Evolutionary conservation across 1,140 invertebrate genomes (phyloP).

Genomic region (Drosophila jambulina): DNA sequence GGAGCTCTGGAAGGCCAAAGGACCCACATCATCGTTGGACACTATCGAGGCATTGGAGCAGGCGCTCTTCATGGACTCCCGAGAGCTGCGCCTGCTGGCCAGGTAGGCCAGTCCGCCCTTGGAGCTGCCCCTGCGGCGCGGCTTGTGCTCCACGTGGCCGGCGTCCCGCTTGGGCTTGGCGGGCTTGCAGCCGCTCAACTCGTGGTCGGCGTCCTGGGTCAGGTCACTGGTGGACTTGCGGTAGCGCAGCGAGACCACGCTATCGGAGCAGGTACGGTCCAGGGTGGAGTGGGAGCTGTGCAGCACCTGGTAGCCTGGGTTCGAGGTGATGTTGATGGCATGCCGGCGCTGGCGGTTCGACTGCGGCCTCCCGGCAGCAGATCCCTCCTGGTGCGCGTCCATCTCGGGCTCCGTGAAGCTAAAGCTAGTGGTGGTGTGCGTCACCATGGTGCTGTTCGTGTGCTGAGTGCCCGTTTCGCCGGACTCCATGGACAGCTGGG

Average conservation of each 20-base stretch:
- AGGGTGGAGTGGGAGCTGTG: slow-evolving; percentile 84
- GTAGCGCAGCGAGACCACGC: slow-evolving; percentile 85
- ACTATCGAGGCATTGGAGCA: slow-evolving; percentile 88
- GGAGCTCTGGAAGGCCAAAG: slow-evolving; percentile 90
- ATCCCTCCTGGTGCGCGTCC: slow-evolving; percentile 5
- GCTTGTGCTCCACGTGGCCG: slow-evolving; percentile 64
- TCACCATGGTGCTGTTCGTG: slow-evolving; percentile 70
- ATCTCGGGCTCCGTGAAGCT: slow-evolving; percentile 73
- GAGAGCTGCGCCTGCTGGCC: slow-evolving; percentile 89
- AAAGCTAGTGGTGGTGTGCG: slow-evolving; percentile 81
- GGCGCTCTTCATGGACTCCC: slow-evolving; percentile 89
- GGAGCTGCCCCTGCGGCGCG: slow-evolving; percentile 77
- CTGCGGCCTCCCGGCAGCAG: slow-evolving; percentile 8
- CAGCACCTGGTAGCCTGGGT: slow-evolving; percentile 83
- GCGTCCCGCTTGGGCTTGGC: slow-evolving; percentile 54
- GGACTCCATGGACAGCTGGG: slow-evolving; percentile 79
- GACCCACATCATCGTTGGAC: slow-evolving; percentile 91
- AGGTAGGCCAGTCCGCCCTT: slow-evolving; percentile 90
- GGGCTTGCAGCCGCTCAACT: slow-evolving; percentile 68
- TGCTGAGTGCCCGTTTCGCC: slow-evolving; percentile 67
- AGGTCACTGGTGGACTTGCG: slow-evolving; percentile 91
- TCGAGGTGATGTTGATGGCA: slow-evolving; percentile 84
- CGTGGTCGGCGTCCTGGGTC: slow-evolving; percentile 86
- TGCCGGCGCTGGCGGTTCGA: slow-evolving; percentile 70
- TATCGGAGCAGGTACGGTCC: slow-evolving; percentile 84